Base-by-base conservation (phyloP, 2,797 vertebrate genomes). In the Pseudochaenichthys georgianus region DNA sequence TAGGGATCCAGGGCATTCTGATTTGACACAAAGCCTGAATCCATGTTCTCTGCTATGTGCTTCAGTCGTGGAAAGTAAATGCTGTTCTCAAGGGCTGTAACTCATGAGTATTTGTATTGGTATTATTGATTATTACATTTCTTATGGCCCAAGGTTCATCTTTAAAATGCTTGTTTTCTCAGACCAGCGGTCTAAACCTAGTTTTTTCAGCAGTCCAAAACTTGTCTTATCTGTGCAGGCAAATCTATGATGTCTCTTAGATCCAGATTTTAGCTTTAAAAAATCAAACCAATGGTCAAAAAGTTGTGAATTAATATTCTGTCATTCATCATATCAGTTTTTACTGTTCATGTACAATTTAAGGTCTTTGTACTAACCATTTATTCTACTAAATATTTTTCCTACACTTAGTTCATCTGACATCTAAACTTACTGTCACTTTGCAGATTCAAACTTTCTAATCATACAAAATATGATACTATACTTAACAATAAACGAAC, bases 21-120 rank as follows among this genome's bases (percentile, higher is more conserved):
- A 71, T 51, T 38, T 72, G 65, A 67, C 21, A 65, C 12, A 34
- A 60, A 71, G 60, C 64, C 13, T 28, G 3, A 28, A 6, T 73
- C 53, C 19, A 43, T 58, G 54, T n/a, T 45, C n/a, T 66, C 45
- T 45, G 31, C 21, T 1, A 23, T 45, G 17, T 17, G 11, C 53
- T 21, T 62, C 3, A 28, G 17, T 23, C 5, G 2, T 53, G 38
- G 12, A 70, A 65, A 16, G 41, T 70, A 46, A 52, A 64, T 19
- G 6, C 21, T 52, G 19, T 51, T 61, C 55, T 57, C 19, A 67
- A 53, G 17, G 41, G 46, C 65, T 53, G 16, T 1, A 17, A 38
- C 16, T 42, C 54, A 77, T 64, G 13, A 59, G 66, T 55, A 45
- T 53, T 68, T 47, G 66, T 15, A 38, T 38, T 38, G 6, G 63